phyloP scores from a whole-genome alignment of 2,797 vertebrate genomes.

The Melanotaenia nigrans region DNA sequence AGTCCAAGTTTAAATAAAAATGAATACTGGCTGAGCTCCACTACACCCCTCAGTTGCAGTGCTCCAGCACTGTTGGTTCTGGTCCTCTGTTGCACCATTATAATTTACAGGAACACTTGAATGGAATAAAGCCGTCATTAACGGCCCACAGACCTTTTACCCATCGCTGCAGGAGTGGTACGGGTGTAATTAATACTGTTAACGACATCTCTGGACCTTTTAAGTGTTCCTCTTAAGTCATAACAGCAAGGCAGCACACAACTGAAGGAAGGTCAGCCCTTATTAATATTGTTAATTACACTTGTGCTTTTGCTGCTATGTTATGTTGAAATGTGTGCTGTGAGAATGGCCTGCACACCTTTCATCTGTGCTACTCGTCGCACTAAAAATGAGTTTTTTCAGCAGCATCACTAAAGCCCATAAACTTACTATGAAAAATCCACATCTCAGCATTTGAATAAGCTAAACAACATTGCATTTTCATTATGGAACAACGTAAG shows the following conservation, averaged over 20 bases:
- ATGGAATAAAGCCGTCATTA: neutral
- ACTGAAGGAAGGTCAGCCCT: neutral
- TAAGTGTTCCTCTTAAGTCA: neutral
- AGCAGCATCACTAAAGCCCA: neutral
- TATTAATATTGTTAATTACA: constrained; percentile 7
- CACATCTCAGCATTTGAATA: neutral
- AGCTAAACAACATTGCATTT: too few species aligned
- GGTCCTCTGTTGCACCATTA: neutral
- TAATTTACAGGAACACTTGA: constrained; percentile 14
- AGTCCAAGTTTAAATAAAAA: neutral
- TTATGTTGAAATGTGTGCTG: neutral
- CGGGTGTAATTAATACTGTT: constrained; percentile 11
- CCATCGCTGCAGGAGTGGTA: neutral
- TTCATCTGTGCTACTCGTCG: too few species aligned
- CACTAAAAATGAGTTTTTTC: too few species aligned
- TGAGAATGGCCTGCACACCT: neutral
- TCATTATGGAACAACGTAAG: too few species aligned
- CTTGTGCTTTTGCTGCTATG: neutral
- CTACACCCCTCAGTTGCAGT: neutral
- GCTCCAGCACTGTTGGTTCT: neutral
- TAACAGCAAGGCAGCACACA: neutral
- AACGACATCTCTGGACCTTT: neutral
- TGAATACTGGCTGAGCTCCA: neutral
- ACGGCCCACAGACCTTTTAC: neutral
- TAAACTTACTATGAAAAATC: neutral